These are phyloP conservation scores for Petrosia ficiformis DNA, from an alignment of 37 sponge, comb jelly and placozoan genomes.

Conservation along the genomic window DNA sequence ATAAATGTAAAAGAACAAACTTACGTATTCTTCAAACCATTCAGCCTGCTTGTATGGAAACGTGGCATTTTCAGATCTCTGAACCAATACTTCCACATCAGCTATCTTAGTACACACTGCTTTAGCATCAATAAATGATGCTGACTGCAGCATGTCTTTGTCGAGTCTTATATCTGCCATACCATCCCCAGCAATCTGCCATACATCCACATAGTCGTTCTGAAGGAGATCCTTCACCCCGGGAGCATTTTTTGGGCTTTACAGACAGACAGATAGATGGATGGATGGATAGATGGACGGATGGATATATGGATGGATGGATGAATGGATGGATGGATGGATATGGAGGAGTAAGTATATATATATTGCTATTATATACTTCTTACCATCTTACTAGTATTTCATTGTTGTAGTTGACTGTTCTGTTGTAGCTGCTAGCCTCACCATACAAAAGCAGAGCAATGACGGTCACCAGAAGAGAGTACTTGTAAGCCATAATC, in stretches of 20 bases:
- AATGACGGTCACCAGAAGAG: too few species aligned
- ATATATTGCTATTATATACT: not conserved
- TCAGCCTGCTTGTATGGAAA: not conserved
- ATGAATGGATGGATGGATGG: not conserved
- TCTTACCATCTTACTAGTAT: constrained; percentile 42
- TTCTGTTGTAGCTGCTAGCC: constrained; percentile 10
- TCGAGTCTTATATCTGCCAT: constrained; percentile 27
- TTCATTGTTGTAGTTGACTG: constrained; percentile 11
- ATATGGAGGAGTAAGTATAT: not conserved
- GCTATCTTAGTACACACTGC: not conserved
- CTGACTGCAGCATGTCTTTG: not conserved
- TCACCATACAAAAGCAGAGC: not conserved
- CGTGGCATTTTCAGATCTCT: constrained; percentile 20
- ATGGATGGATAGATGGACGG: too few species aligned
- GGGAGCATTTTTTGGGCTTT: not conserved
- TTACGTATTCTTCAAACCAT: constrained; percentile 57
- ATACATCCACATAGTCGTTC: constrained; percentile 33
- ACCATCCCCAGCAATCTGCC: constrained; percentile 24
- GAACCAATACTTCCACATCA: constrained; percentile 44
- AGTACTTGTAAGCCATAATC: too few species aligned
- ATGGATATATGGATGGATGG: too few species aligned
- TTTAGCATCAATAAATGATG: constrained; percentile 13
- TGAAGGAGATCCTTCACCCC: constrained; percentile 18
- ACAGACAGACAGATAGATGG: too few species aligned
- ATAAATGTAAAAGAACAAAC: too few species aligned